These are phyloP conservation scores for Buceros bicornis DNA, from an alignment of 2,797 vertebrate genomes.

Conservation along the genomic window DNA sequence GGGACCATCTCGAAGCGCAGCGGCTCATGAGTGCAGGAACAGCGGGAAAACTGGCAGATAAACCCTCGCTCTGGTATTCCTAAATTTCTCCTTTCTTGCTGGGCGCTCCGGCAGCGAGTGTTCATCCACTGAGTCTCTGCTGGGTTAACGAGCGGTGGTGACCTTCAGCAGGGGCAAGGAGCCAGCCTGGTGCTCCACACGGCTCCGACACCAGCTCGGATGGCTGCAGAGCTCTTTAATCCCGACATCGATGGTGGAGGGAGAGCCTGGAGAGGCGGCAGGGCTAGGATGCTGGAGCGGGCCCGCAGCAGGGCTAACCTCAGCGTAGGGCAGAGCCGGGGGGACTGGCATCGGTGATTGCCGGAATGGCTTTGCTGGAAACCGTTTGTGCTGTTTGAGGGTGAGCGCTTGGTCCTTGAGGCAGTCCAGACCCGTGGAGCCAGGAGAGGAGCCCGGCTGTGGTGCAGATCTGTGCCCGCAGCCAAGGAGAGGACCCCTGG, in stretches of 20 bases:
- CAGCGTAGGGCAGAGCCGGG: not conserved
- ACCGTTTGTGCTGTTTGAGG: not conserved
- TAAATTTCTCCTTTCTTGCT: not conserved
- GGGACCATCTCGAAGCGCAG: not conserved
- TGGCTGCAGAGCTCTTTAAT: not conserved
- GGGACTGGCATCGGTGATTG: rapidly evolving
- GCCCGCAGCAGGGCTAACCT: rapidly evolving
- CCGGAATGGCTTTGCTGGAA: rapidly evolving
- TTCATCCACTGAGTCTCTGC: not conserved
- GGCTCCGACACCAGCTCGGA: not conserved
- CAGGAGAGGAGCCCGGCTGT: not conserved
- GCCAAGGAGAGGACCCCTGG: not conserved
- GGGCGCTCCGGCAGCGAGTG: not conserved
- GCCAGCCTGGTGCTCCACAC: not conserved
- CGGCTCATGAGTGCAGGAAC: not conserved
- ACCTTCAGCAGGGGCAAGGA: not conserved
- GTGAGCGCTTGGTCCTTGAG: too few relatives aligned
- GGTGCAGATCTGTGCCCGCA: not conserved
- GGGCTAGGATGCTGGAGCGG: not conserved
- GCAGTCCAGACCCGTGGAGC: rapidly evolving
- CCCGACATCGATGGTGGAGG: rapidly evolving
- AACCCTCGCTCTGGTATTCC: rapidly evolving
- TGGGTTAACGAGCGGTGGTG: not conserved
- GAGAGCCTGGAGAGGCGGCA: not conserved
- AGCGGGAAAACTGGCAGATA: not conserved